Percentiles rank a stretch among this genome's conserved stretches.
Evolutionary conservation across 2,797 vertebrate species (phyloP).

Genomic region (Hozukius guyotensis): DNA sequence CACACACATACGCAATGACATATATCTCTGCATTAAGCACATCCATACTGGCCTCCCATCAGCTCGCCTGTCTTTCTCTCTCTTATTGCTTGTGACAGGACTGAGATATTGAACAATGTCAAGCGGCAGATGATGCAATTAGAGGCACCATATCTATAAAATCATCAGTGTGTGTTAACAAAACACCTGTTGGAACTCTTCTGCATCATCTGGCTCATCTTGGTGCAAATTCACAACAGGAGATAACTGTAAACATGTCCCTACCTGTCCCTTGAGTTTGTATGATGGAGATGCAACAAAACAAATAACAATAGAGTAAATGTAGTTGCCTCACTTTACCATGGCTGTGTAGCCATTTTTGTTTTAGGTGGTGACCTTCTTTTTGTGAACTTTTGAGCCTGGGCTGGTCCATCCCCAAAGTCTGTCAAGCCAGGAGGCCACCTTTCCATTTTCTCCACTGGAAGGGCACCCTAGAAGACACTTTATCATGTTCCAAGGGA

Average conservation of each 20-base stretch:
- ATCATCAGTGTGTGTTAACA: too few species aligned
- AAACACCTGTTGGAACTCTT: accelerated
- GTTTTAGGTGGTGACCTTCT: not conserved
- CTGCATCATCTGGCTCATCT: conserved; percentile 22
- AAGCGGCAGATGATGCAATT: not conserved
- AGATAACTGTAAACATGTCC: not conserved
- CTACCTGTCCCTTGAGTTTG: not conserved
- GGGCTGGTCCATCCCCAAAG: not conserved
- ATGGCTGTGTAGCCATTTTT: not conserved
- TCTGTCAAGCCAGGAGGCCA: not conserved
- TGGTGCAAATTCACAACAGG: conserved; percentile 1
- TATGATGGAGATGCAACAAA: conserved; percentile 12
- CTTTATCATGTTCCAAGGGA: too few species aligned
- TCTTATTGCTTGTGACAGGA: not conserved
- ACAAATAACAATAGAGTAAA: not conserved
- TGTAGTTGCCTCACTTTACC: not conserved
- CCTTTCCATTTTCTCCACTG: not conserved
- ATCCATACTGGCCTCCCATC: conserved; percentile 26
- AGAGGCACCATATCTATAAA: not conserved
- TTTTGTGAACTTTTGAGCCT: not conserved
- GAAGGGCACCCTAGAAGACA: too few species aligned
- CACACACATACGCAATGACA: conserved; percentile 1
- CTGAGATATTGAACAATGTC: not conserved
- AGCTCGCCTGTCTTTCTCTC: not conserved
- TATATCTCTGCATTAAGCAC: conserved; percentile 18